Base-by-base conservation (phyloP, 1,140 invertebrate genomes). In the Drosophila ficusphila region DNA sequence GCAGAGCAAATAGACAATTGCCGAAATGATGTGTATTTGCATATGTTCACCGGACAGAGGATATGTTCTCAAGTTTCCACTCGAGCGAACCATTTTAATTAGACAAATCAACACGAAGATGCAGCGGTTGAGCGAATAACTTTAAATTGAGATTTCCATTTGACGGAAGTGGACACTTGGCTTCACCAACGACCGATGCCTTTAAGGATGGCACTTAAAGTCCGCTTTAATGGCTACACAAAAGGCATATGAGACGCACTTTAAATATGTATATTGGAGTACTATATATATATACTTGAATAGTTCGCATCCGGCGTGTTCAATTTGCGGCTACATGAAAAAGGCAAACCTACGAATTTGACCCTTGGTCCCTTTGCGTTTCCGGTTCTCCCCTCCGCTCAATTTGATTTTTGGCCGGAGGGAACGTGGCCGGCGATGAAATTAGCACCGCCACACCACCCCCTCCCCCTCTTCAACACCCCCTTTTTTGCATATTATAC, bases 241-340 rank as follows among this genome's bases (percentile, higher is more conserved):
- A 53, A 25, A 52, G 5, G 0, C 23, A 48, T 21, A n/a, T 29
- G 4, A 6, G 25, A 21, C 31, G 49, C 18, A 53, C 8, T 25
- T 9, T 19, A 27, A 21, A 25, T 31, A 31, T 21, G 23, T 29
- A 18, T n/a, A n/a, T n/a, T n/a, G n/a, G n/a, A n/a, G n/a, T n/a
- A n/a, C n/a, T n/a, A n/a, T 18, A 12, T n/a, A 14, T 14, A 38
- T 14, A n/a, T 47, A 54, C 8, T 54, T n/a, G 16, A 19, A 60
- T 31, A 29, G 25, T 18, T 11, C 27, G 36, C 18, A 48, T 62
- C 54, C 58, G 58, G 60, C 62, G 31, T 67, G 62, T 67, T 52
- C 62, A 67, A 67, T 67, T 65, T 67, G 62, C 34, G 62, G 62
- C 62, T 21, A 67, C 62, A 67, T 27, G 62, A 67, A 67, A 67